Evolutionary conservation across 2,113 vertebrate species (phyloP).

Genomic region (Sceloporus undulatus): DNA sequence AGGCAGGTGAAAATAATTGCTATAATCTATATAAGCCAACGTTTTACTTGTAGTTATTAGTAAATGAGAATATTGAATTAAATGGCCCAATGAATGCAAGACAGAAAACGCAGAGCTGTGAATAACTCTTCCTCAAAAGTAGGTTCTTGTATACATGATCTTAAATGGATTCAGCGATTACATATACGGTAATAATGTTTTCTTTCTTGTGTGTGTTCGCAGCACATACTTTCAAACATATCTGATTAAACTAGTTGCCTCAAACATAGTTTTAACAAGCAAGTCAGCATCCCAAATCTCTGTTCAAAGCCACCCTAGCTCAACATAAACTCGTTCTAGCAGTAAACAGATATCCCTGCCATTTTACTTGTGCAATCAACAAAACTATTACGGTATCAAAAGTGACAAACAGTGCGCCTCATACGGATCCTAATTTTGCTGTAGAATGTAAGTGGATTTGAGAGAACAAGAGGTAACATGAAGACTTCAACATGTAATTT

Average conservation of each 20-base stretch:
- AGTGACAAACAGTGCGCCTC: neutral
- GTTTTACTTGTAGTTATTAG: neutral
- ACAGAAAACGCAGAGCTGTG: neutral
- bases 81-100: neutral
- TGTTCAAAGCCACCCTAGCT: neutral
- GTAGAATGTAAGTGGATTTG: neutral
- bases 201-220: neutral
- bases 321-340: conserved; percentile 15
- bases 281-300: conserved; percentile 7
- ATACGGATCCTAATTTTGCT: neutral
- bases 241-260: conserved; percentile 6
- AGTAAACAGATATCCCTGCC: conserved; percentile 12
- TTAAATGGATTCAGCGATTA: conserved; percentile 7
- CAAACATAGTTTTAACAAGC: conserved; percentile 25
- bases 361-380: neutral
- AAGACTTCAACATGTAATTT: conserved; percentile 6
- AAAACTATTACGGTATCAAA: neutral
- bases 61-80: neutral
- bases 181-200: conserved; percentile 14
- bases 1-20: neutral
- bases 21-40: neutral
- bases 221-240: neutral
- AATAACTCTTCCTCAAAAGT: neutral
- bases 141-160: neutral
- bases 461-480: neutral